These are phyloP conservation scores for Anaspis maculata DNA, from an alignment of 2,888 invertebrate species.

Conservation along the genomic window DNA sequence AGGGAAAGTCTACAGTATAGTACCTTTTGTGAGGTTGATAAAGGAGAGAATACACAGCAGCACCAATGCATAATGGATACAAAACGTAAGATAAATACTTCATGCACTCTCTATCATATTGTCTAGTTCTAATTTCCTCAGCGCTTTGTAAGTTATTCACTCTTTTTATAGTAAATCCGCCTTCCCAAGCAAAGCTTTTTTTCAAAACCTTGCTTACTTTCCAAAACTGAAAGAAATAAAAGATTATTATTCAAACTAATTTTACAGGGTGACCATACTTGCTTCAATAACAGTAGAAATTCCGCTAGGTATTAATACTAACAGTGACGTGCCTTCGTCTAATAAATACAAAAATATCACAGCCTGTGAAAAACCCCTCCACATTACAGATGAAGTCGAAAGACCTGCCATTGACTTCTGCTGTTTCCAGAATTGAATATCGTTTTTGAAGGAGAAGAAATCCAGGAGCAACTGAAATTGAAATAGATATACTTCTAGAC, in stretches of 20 bases:
- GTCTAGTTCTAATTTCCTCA: slow-evolving; percentile 73
- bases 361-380: slow-evolving; percentile 89
- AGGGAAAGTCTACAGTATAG: not conserved
- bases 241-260: not conserved
- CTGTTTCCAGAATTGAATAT: slow-evolving; percentile 88
- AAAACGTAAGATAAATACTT: slow-evolving; percentile 80
- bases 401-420: slow-evolving; percentile 81
- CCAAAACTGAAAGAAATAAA: slow-evolving; percentile 74
- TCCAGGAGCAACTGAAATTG: slow-evolving; percentile 81
- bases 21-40: slow-evolving; percentile 93
- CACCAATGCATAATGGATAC: slow-evolving; percentile 79
- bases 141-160: slow-evolving; percentile 37
- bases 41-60: slow-evolving; percentile 85
- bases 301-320: slow-evolving; percentile 80
- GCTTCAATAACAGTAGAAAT: slow-evolving; percentile 87
- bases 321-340: slow-evolving; percentile 84
- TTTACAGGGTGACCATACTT: slow-evolving; percentile 17
- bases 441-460: slow-evolving; percentile 96
- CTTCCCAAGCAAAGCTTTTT: slow-evolving; percentile 40
- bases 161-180: slow-evolving; percentile 36
- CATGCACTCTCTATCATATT: slow-evolving; percentile 90
- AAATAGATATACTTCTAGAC: slow-evolving; percentile 7
- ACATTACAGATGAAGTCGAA: slow-evolving; percentile 80
- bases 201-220: slow-evolving; percentile 90
- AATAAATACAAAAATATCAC: slow-evolving; percentile 87